Percentiles rank a stretch among this genome's conserved stretches.
These are phyloP conservation scores for Circus cinereus DNA, from an alignment of 2,797 vertebrate genomes.

Conservation along the genomic window DNA sequence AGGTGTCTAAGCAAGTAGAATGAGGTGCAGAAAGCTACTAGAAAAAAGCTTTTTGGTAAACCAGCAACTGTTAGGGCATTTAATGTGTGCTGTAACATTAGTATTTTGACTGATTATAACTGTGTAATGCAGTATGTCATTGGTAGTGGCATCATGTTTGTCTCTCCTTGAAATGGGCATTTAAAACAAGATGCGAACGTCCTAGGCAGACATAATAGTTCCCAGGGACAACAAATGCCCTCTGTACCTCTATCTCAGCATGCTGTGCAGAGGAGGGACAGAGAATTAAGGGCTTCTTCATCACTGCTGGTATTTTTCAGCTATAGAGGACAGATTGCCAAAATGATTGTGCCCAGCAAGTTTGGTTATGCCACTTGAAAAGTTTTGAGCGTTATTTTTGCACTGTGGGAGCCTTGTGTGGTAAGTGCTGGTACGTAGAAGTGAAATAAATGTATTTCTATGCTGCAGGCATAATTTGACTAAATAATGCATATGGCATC, in stretches of 20 bases:
- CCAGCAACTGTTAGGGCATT: not conserved
- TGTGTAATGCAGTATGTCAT: not conserved
- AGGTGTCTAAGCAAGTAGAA: not conserved
- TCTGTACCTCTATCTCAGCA: not conserved
- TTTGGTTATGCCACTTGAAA: not conserved
- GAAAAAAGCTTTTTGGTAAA: not conserved
- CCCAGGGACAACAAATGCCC: not conserved
- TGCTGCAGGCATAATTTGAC: not conserved
- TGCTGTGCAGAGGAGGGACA: not conserved
- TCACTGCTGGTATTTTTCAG: not conserved
- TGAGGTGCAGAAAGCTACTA: not conserved
- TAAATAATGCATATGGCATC: not conserved
- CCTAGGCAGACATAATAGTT: rapidly evolving
- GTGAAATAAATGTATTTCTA: not conserved
- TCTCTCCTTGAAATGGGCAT: rapidly evolving
- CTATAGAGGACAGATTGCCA: not conserved
- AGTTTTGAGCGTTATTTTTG: not conserved
- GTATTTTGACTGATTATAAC: not conserved
- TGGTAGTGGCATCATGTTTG: rapidly evolving
- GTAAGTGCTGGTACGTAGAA: rapidly evolving
- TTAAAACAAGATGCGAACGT: rapidly evolving
- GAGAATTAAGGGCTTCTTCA: not conserved
- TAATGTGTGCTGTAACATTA: not conserved
- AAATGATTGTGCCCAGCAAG: not conserved
- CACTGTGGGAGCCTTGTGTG: not conserved